phyloP scores from a whole-genome alignment of 1,140 invertebrate species.

The Heliothis subflexa region DNA sequence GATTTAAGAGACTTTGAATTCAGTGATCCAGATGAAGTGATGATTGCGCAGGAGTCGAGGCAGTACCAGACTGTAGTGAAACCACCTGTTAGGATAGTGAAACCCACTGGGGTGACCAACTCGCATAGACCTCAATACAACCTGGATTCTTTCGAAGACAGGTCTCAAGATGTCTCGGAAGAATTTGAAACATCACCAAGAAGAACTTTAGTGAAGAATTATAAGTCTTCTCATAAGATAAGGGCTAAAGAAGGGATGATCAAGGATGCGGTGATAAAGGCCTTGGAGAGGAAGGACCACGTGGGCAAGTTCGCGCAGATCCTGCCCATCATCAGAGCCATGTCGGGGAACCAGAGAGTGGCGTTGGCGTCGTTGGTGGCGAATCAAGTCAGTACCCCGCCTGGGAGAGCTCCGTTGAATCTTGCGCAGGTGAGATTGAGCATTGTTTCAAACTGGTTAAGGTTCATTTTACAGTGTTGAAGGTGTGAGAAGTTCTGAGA shows the following conservation, averaged over 20 bases:
- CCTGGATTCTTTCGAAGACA: slow-evolving; percentile 73
- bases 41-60: slow-evolving; percentile 79
- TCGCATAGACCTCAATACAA: slow-evolving; percentile 84
- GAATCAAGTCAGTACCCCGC: slow-evolving; percentile 86
- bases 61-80: slow-evolving; percentile 74
- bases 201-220: slow-evolving; percentile 69
- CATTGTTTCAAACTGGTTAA: neutral
- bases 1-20: slow-evolving; percentile 71
- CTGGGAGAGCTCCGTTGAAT: slow-evolving; percentile 81
- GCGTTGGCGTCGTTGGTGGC: slow-evolving; percentile 88
- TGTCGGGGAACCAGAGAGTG: slow-evolving; percentile 87
- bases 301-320: slow-evolving; percentile 87
- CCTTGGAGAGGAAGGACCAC: slow-evolving; percentile 84
- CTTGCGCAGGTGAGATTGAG: slow-evolving; percentile 81
- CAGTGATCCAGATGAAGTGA: slow-evolving; percentile 69
- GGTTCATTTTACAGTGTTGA: neutral
- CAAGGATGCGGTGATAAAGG: slow-evolving; percentile 79
- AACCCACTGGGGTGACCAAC: slow-evolving; percentile 78
- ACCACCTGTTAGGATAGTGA: slow-evolving; percentile 71
- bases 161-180: slow-evolving; percentile 55
- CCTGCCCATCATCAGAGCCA: slow-evolving; percentile 88
- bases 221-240: slow-evolving; percentile 77
- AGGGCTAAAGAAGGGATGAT: slow-evolving; percentile 85
- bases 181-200: slow-evolving; percentile 63
- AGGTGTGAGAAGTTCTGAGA: no score